A percentile compares a stretch with the other conserved stretches of the same genome.
These are phyloP conservation scores for Setipinna tenuifilis DNA, from an alignment of 2,797 vertebrate genomes.

Conservation along the genomic window DNA sequence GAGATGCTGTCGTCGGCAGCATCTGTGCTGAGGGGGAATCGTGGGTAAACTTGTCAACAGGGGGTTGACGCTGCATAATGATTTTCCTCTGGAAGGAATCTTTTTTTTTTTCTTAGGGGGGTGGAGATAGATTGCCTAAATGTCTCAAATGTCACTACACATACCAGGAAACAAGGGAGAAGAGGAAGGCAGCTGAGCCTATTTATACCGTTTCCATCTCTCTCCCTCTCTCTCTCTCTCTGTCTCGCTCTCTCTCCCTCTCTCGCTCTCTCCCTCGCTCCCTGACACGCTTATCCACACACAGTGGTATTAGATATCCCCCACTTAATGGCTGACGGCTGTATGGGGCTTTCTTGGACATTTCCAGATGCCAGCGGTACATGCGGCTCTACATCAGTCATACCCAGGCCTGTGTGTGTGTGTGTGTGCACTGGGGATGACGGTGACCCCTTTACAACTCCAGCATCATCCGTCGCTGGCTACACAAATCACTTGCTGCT, in stretches of 20 bases:
- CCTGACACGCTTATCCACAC: constrained; percentile 14
- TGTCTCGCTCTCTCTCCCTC: constrained; percentile 2
- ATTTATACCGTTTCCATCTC: constrained; percentile 50
- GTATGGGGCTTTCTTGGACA: constrained; percentile 14
- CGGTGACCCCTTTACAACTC: no score
- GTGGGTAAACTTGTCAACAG: constrained; percentile 58
- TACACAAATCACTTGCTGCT: no score
- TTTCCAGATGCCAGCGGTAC: neutral
- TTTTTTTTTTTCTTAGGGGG: neutral
- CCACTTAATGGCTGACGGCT: neutral
- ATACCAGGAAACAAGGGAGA: constrained; percentile 69
- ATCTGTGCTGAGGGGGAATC: constrained; percentile 43
- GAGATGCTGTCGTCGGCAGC: constrained; percentile 33
- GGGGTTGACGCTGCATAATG: constrained; percentile 77
- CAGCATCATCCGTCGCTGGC: no score
- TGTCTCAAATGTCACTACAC: constrained; percentile 69
- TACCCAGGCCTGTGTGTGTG: neutral
- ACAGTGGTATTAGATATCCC: constrained; percentile 2
- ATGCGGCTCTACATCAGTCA: neutral
- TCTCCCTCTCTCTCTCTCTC: constrained; percentile 47
- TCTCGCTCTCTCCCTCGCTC: neutral
- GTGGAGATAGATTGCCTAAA: constrained; percentile 68
- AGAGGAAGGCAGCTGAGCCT: constrained; percentile 59
- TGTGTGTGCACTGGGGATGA: neutral
- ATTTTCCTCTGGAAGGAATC: constrained; percentile 77